Base-by-base conservation (phyloP, 2,113 vertebrate species). In the Rhea pennata region DNA sequence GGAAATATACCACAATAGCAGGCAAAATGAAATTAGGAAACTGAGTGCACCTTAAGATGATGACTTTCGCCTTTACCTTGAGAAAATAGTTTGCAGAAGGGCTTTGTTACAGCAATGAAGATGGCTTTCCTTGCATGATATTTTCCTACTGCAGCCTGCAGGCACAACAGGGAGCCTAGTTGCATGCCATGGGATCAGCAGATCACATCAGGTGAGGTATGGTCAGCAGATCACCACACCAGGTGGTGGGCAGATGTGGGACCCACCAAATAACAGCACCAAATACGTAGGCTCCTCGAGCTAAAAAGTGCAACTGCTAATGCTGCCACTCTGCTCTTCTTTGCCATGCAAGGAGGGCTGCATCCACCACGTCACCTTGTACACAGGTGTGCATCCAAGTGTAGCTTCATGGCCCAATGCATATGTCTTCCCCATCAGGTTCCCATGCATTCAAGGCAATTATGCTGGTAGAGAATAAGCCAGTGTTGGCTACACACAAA, bases 81-180 rank as follows among this genome's bases (percentile, higher is more conserved):
- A 61, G 53, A 79, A 84, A 61, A 6, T 3, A 5, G 2, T 12
- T 64, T 74, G 36, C 69, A 40, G 50, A 80, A 94, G 61, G 15
- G 3, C 16, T 58, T 51, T 29, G 31, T 58, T 0, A 1, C 33
- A 85, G 84, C 58, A 54, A 40, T 29, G 62, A 50, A 62, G 33
- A 7, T 58, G 26, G 22, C 21, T 10, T 7, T 61, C 19, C 31
- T 53, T 65, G 71, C 66, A 48, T 36, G 22, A n/a, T 17, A 17
- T 6, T 66, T 12, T 69, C 21, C 51, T 76, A 42, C 48, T 67
- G 31, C 67, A 77, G 59, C 0, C 0, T 44, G 33, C 16, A 66
- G 40, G 8, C 29, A 6, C 0, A 20, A 31, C 67, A 70, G 67
- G 59, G 77, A 74, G 36, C 21, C 40, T 12, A 0, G 0, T 2